phyloP scores from a whole-genome alignment of 1,140 invertebrate species.

The Cotesia chilonis region DNA sequence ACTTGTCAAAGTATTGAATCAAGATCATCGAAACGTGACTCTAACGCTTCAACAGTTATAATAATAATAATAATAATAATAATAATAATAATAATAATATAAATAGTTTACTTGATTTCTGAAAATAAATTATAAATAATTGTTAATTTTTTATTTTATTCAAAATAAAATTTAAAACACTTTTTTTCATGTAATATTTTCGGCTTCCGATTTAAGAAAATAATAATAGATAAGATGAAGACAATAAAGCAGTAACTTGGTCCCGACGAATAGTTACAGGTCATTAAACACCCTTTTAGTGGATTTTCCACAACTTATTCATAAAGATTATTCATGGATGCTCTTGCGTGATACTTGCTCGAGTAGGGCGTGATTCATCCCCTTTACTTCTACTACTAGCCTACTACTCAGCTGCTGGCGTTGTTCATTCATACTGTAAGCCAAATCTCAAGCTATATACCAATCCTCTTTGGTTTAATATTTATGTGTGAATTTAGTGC shows the following conservation, averaged over 20 bases:
- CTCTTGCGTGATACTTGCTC: constrained; percentile 22
- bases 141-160: too few species aligned
- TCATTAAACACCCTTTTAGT: constrained; percentile 49
- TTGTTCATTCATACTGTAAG: constrained; percentile 22
- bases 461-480: constrained; percentile 20
- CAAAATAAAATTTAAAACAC: too few species aligned
- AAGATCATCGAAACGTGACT: too few species aligned
- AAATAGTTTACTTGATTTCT: too few species aligned
- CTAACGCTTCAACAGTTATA: too few species aligned
- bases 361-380: constrained; percentile 24
- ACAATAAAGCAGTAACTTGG: constrained; percentile 30
- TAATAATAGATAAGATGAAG: too few species aligned
- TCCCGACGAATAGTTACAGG: constrained; percentile 39
- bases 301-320: constrained; percentile 38
- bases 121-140: too few species aligned
- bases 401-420: background rate
- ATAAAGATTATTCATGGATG: constrained; percentile 27
- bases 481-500: constrained; percentile 26
- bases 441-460: constrained; percentile 10
- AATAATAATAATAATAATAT: too few species aligned
- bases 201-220: too few species aligned
- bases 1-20: too few species aligned
- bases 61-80: too few species aligned
- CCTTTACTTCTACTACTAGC: background rate
- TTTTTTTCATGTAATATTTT: too few species aligned